These are phyloP conservation scores for Serinus canaria DNA, from an alignment of 2,113 vertebrate species.

Conservation along the genomic window DNA sequence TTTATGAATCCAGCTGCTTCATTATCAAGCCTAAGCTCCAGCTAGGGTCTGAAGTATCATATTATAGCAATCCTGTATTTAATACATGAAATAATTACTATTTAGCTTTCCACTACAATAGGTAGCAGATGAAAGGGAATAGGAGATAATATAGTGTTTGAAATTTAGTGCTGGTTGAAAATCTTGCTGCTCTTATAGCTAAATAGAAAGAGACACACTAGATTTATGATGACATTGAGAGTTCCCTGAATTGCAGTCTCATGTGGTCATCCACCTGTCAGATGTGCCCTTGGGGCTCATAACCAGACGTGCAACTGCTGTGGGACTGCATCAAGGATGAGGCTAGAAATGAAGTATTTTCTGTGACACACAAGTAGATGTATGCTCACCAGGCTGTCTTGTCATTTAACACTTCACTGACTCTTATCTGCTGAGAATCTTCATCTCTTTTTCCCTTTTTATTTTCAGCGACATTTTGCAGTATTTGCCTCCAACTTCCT, in stretches of 20 bases:
- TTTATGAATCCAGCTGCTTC: slow-evolving; percentile 84
- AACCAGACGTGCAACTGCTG: background rate
- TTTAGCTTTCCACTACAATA: background rate
- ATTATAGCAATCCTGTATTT: background rate
- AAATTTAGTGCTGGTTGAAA: background rate
- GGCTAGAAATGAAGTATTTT: background rate
- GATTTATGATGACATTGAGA: background rate
- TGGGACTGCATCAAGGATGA: background rate
- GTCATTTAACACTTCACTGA: background rate
- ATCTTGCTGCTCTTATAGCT: background rate
- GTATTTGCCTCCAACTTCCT: slow-evolving; percentile 82
- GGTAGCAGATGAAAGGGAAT: background rate
- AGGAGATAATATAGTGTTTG: background rate
- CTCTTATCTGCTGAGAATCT: background rate
- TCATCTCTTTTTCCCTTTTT: background rate
- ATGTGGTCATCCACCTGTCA: background rate
- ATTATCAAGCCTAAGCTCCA: slow-evolving; percentile 81
- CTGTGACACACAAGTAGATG: background rate
- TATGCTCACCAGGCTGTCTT: background rate
- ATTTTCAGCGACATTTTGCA: slow-evolving; percentile 80
- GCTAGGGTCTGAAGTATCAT: slow-evolving; percentile 46
- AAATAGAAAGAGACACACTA: background rate
- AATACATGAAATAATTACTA: background rate
- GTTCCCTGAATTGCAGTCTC: background rate
- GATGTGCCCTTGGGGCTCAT: background rate